Conservation (phyloP, 2,888 invertebrate genomes). For the Drosophila maculinotata region DNA sequence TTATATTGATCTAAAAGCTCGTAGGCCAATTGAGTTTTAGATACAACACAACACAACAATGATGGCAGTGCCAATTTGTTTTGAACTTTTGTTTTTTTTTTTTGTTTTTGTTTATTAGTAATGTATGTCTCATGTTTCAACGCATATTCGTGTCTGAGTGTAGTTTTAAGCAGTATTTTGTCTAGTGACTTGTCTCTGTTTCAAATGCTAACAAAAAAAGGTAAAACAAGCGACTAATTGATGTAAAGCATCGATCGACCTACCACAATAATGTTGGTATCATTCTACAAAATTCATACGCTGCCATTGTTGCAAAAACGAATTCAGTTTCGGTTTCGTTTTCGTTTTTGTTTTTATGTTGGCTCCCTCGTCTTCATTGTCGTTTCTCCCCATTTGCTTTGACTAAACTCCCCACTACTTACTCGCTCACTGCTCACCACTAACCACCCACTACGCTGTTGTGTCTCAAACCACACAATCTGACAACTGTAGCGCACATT, state of each 20-base stretch:
- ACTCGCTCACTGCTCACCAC: conserved; percentile 13
- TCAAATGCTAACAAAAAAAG: too few species aligned
- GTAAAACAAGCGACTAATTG: too few species aligned
- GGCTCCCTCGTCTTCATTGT: conserved; percentile 7
- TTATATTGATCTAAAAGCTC: conserved; percentile 20
- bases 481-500: conserved; percentile 80
- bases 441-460: conserved; percentile 27
- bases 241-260: too few species aligned
- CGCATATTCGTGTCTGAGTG: background rate
- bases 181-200: too few species aligned
- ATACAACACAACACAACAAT: too few species aligned
- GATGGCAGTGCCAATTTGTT: background rate
- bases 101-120: too few species aligned
- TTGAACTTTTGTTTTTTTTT: background rate
- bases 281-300: too few species aligned
- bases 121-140: background rate
- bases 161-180: background rate
- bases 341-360: conserved; percentile 6
- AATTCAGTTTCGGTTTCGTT: conserved; percentile 3
- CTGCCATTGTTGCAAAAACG: too few species aligned
- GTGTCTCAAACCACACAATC: conserved; percentile 26
- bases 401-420: background rate
- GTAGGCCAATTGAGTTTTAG: conserved; percentile 34
- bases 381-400: conserved; percentile 3
- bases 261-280: too few species aligned